These are phyloP conservation scores for Stomatorhinus ivindoensis DNA, from an alignment of 2,113 vertebrate species.

Conservation along the genomic window DNA sequence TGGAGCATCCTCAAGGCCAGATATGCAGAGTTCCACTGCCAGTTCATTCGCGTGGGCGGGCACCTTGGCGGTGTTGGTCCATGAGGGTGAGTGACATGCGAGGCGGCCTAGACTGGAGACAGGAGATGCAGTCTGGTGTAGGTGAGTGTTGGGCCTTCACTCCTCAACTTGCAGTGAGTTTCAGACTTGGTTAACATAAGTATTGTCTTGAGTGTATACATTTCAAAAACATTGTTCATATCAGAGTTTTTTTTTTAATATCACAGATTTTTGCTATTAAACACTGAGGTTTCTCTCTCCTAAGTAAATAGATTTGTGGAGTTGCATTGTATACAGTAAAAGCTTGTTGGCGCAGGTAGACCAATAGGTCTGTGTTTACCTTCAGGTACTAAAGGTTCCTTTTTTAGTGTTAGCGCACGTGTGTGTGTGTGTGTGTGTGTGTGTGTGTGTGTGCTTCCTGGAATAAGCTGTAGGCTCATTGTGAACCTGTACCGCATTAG, in stretches of 20 bases:
- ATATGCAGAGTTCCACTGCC: not conserved
- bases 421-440: not conserved
- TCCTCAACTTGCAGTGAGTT: not conserved
- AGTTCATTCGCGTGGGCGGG: not conserved
- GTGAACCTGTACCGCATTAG: not conserved
- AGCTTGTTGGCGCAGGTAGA: not conserved
- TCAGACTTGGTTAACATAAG: not conserved
- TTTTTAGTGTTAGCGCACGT: not conserved
- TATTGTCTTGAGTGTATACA: not conserved
- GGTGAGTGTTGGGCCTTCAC: not conserved
- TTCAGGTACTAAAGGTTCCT: not conserved
- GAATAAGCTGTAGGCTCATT: not conserved
- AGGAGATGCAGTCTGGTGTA: not conserved
- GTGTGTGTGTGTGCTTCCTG: not conserved
- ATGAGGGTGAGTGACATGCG: not conserved
- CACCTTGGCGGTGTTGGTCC: not conserved
- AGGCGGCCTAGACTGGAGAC: not conserved
- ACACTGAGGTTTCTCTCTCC: not conserved
- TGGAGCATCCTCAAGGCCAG: not conserved
- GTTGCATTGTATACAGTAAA: not conserved
- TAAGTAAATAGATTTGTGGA: not conserved
- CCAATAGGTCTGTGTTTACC: not conserved
- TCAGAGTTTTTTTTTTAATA: not conserved
- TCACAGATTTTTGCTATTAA: not conserved
- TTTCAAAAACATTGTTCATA: not conserved